phyloP scores from a whole-genome alignment of 2,888 invertebrate species.

The Tryphoninae sp. region DNA sequence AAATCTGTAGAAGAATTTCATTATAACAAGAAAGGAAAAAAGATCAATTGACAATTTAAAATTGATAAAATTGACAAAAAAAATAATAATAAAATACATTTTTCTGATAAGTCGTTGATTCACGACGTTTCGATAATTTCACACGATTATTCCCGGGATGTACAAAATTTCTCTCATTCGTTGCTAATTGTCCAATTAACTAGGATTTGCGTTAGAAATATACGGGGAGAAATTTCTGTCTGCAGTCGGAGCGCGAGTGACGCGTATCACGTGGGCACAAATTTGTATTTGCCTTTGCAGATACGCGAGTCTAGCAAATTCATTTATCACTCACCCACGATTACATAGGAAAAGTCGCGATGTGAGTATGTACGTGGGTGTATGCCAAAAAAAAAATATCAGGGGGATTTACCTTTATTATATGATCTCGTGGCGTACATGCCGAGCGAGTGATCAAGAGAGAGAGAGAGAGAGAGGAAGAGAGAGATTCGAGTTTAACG shows the following conservation, averaged over 20 bases:
- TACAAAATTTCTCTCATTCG: neutral
- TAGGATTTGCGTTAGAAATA: neutral
- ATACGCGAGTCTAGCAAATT: neutral
- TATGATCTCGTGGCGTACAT: neutral
- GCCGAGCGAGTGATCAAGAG: neutral
- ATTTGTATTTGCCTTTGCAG: neutral
- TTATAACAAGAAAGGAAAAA: too few relatives aligned
- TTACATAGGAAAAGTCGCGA: neutral
- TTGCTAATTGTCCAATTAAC: neutral
- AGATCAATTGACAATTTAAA: too few relatives aligned
- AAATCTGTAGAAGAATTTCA: too few relatives aligned
- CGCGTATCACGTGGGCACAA: neutral
- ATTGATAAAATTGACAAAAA: too few relatives aligned
- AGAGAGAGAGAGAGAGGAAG: too few relatives aligned
- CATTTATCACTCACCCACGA: neutral
- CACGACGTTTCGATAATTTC: too few relatives aligned
- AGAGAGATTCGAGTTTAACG: neutral
- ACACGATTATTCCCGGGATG: neutral
- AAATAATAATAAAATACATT: too few relatives aligned
- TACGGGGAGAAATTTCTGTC: neutral
- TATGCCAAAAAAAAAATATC: neutral
- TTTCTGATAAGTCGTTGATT: too few relatives aligned
- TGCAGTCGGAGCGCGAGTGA: neutral
- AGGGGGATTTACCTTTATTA: conserved; percentile 29
- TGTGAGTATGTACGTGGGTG: neutral